These are phyloP conservation scores for Pterostichus madidus DNA, from an alignment of 2,888 invertebrate species.

Conservation along the genomic window DNA sequence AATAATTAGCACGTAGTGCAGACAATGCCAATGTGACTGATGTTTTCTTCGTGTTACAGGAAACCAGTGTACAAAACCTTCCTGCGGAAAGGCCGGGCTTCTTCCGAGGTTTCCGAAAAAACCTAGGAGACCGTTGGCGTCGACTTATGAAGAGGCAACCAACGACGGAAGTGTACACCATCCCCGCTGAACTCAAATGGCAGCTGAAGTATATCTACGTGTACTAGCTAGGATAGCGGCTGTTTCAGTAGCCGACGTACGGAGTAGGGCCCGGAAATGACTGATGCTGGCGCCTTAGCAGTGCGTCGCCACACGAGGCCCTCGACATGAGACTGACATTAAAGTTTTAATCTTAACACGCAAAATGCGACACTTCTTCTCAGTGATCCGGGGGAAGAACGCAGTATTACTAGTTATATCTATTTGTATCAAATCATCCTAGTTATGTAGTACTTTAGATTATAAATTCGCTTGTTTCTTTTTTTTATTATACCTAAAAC, in stretches of 20 bases:
- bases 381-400: constrained; percentile 59
- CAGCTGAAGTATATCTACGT: constrained; percentile 94
- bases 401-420: constrained; percentile 64
- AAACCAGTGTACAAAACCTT: constrained; percentile 87
- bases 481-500: constrained; percentile 46
- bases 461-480: constrained; percentile 61
- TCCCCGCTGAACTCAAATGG: constrained; percentile 92
- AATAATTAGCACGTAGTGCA: neutral
- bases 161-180: constrained; percentile 88
- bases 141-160: constrained; percentile 92
- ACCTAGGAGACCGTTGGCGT: constrained; percentile 91
- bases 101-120: constrained; percentile 89
- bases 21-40: constrained; percentile 2
- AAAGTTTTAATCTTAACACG: constrained; percentile 61
- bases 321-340: constrained; percentile 62
- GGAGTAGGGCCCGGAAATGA: constrained; percentile 50
- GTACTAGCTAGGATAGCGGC: constrained; percentile 79
- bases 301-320: constrained; percentile 39
- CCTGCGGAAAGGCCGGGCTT: constrained; percentile 86
- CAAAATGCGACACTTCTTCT: constrained; percentile 56
- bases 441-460: constrained; percentile 43
- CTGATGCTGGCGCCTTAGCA: constrained; percentile 35
- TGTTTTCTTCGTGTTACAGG: constrained; percentile 80
- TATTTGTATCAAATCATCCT: constrained; percentile 65
- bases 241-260: constrained; percentile 1